Evolutionary conservation across 2,888 invertebrate genomes (phyloP), one percentile per base, ranked within the genome.

Genomic region (Lymantria monacha): DNA sequence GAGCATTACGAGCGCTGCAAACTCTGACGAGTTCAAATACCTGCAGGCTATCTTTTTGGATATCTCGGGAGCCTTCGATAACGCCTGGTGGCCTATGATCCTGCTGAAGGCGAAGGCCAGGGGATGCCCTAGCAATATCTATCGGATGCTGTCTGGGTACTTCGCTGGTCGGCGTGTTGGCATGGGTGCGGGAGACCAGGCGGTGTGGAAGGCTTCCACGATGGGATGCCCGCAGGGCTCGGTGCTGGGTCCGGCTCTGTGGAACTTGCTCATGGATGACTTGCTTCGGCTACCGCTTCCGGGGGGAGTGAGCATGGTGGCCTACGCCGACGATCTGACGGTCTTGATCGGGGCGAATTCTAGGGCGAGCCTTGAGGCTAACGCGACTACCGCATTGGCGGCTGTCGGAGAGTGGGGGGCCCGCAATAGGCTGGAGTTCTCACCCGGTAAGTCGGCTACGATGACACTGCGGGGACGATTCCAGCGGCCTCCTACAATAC

Each of bases 291-390:
- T 70, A 0, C 65, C 68, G 5, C 14, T 30, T 8, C 66, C 66
- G 0, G 43, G n/a, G 7, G 61, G 59, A 33, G 33, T 0, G 0
- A n/a, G n/a, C n/a, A n/a, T 63, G 36, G 44, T 66, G 0, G 69
- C 70, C 0, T 70, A 67, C 45, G 69, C 69, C 0, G 66, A 72
- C 10, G 68, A 71, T 15, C 59, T 68, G 0, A 63, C 66, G 2
- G 3, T 70, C 0, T n/a, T 66, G 11, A 46, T 72, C 1, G 63
- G 56, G 57, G 51, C 63, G 0, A 11, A 49, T 0, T 53, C 61
- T 0, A 22, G 61, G 0, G 56, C 37, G 13, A 11, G 14, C 3
- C 10, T 44, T 11, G 44, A 13, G 43, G 30, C 2, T 9, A 9
- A 12, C 51, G 56, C 64, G n/a, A n/a, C n/a, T n/a, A n/a, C n/a